A percentile compares a stretch with the other conserved stretches of the same genome.
phyloP scores from a whole-genome alignment of 2,888 invertebrate genomes.

The Anoncus sp. region DNA sequence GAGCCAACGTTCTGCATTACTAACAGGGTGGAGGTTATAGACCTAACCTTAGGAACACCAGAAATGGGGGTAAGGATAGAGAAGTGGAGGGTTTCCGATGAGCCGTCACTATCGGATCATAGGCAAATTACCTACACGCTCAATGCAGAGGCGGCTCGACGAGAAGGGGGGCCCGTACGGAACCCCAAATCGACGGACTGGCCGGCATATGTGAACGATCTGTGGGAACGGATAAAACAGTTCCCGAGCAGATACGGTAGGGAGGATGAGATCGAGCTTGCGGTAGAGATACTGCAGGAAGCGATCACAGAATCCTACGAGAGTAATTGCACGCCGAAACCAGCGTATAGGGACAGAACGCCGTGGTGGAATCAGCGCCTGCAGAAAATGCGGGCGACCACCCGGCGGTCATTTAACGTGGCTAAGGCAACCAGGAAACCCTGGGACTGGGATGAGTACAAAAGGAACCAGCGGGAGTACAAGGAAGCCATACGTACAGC shows the following conservation, averaged over 20 bases:
- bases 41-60: conserved; percentile 3
- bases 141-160: neutral
- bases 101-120: conserved; percentile 41
- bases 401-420: neutral
- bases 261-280: conserved; percentile 20
- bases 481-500: no score
- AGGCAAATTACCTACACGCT: conserved; percentile 3
- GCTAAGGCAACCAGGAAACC: conserved; percentile 7
- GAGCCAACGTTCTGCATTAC: conserved; percentile 51
- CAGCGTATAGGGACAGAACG: conserved; percentile 10
- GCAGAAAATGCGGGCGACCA: conserved; percentile 1
- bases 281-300: conserved; percentile 12
- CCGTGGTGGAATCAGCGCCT: conserved; percentile 49
- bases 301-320: conserved; percentile 42
- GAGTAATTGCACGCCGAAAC: conserved; percentile 23
- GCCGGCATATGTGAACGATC: conserved; percentile 16
- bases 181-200: conserved; percentile 50
- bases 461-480: no score
- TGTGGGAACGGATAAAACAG: conserved; percentile 4
- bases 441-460: no score
- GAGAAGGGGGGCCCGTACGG: neutral
- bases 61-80: neutral
- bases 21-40: conserved; percentile 39
- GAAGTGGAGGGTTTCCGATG: conserved; percentile 23
- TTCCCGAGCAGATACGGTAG: conserved; percentile 29